These are phyloP conservation scores for Tychaedon coryphoeus DNA, from an alignment of 2,113 vertebrate genomes.

Conservation along the genomic window DNA sequence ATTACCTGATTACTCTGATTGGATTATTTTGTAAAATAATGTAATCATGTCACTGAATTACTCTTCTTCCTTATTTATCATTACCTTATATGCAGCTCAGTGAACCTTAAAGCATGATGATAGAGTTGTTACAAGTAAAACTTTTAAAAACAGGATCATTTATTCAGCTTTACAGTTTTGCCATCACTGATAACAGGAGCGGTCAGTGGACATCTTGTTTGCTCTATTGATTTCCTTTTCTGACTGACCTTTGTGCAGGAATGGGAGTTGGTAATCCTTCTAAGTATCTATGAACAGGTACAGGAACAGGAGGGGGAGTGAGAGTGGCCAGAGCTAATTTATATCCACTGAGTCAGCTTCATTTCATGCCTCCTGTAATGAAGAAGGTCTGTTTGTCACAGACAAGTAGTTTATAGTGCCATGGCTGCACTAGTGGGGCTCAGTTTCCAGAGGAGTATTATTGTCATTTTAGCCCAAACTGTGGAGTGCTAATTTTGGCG, in stretches of 20 bases:
- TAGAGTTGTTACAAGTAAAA: constrained; percentile 24
- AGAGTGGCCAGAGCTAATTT: constrained; percentile 18
- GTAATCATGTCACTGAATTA: constrained; percentile 54
- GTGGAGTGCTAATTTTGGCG: neutral
- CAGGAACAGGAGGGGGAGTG: constrained; percentile 5
- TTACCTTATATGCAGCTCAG: constrained; percentile 31
- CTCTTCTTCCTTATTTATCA: constrained; percentile 55
- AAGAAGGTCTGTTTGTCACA: constrained; percentile 2
- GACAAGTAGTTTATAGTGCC: neutral
- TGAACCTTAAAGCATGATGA: constrained; percentile 3
- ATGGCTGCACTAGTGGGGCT: neutral
- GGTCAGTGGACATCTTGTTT: constrained; percentile 60
- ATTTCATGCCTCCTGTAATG: constrained; percentile 17
- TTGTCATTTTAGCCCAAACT: neutral
- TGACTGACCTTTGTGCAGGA: constrained; percentile 47
- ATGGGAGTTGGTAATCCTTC: constrained; percentile 44
- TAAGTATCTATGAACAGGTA: constrained; percentile 42
- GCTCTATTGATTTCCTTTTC: constrained; percentile 58
- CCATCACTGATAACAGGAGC: neutral
- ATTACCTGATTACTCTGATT: constrained; percentile 80
- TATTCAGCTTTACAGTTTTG: neutral
- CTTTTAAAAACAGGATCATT: constrained; percentile 26
- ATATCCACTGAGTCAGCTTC: constrained; percentile 31
- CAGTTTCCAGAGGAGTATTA: neutral
- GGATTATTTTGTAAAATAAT: constrained; percentile 75